Conservation (phyloP, 2,113 vertebrate species). For the Cottus gobio region DNA sequence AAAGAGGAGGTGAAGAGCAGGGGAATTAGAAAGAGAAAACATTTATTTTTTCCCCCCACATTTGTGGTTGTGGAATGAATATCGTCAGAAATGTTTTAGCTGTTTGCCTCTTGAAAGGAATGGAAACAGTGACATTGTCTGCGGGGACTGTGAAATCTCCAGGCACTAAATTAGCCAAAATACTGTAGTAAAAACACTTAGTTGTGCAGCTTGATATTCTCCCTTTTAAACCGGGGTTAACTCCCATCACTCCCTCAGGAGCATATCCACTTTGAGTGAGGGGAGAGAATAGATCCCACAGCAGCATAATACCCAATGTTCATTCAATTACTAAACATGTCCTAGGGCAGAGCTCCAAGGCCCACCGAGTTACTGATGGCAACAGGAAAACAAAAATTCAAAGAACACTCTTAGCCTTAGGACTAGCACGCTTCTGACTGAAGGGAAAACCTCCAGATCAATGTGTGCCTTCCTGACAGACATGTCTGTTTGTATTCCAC, state of each 20-base stretch:
- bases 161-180: conserved; percentile 50
- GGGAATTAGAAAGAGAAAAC: neutral
- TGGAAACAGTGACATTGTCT: conserved; percentile 36
- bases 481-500: conserved; percentile 7
- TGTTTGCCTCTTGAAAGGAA: conserved; percentile 33
- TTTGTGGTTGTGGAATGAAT: conserved; percentile 45
- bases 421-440: conserved; percentile 14
- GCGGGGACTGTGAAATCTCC: conserved; percentile 49
- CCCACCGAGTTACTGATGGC: conserved; percentile 54
- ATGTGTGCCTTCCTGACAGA: neutral
- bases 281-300: conserved; percentile 50
- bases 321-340: conserved; percentile 75
- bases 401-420: conserved; percentile 24
- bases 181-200: conserved; percentile 30
- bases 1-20: conserved; percentile 24
- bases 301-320: conserved; percentile 63
- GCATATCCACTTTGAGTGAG: conserved; percentile 38
- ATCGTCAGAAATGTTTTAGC: conserved; percentile 49
- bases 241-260: conserved; percentile 45
- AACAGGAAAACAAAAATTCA: conserved; percentile 50
- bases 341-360: conserved; percentile 69
- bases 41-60: neutral
- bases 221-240: conserved; percentile 46
- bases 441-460: conserved; percentile 24
- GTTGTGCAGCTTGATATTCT: conserved; percentile 34